Evolutionary conservation across 2,888 invertebrate species (phyloP), one percentile per base, ranked within the genome.

Genomic region (Rhopalosiphum nymphaeae): DNA sequence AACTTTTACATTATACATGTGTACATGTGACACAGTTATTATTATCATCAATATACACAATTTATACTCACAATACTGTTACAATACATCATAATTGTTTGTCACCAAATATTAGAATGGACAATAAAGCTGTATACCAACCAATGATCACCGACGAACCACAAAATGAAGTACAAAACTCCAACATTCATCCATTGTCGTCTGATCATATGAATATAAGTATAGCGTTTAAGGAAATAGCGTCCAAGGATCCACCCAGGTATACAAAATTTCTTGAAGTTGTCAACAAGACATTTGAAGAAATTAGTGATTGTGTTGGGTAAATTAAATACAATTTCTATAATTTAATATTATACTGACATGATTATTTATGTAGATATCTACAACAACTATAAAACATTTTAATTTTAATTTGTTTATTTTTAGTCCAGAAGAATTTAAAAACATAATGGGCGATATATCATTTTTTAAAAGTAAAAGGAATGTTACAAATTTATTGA

Each of bases 401-500:
- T 26, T 91, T 56, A 0, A 26, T 61, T 46, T 53, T 53, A 21
- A 53, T 49, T n/a, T 49, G n/a, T 44, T 44, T 44, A 44, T 44
- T 86, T 91, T 86, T 49, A 94, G 94, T 86, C 67, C 13, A 42
- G 86, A 91, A 94, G 94, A 94, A 25, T 94, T 94, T 49, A 86
- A 94, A 67, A 57, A 29, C 26, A 86, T 91, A 5, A 42, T 94
- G 26, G 85, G 91, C 3, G 86, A 94, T 86, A 67, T 94, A 49
- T 94, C 94, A 44, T 94, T 94, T 94, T 94, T 91, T 44, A 94
- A 86, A 57, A 94, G 44, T n/a, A 86, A 91, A 91, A 90, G 67
- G 67, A 94, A 94, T 94, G 46, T 86, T 1, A n/a, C 90, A 61
- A 94, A 90, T 53, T 42, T 94, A 3, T 26, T 91, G 13, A 42